Percentiles rank a stretch among this genome's conserved stretches.
These are phyloP conservation scores for Slavum lentiscoides DNA, from an alignment of 2,888 invertebrate species.

Conservation along the genomic window DNA sequence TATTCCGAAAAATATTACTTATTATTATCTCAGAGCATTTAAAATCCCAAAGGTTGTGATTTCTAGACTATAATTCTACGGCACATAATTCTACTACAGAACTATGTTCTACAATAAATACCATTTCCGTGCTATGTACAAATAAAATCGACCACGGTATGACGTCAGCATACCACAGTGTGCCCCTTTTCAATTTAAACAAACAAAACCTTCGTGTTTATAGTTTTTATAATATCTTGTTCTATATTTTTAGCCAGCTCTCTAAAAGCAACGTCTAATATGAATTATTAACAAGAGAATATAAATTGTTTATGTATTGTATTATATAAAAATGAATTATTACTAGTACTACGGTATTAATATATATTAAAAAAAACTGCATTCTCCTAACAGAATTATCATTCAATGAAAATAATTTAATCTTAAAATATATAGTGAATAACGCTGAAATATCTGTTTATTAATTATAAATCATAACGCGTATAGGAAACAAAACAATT, in stretches of 20 bases:
- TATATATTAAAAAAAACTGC: not conserved
- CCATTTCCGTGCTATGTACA: not conserved
- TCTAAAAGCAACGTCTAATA: not conserved
- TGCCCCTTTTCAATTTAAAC: constrained; percentile 10
- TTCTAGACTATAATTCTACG: not conserved
- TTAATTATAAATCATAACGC: too few relatives aligned
- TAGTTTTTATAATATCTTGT: constrained; percentile 7
- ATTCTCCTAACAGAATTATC: not conserved
- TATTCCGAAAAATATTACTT: too few relatives aligned
- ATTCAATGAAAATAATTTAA: not conserved
- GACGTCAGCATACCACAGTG: not conserved
- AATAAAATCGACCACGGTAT: not conserved
- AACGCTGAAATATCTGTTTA: too few relatives aligned
- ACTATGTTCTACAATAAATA: not conserved
- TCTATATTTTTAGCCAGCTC: constrained; percentile 1
- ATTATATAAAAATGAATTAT: constrained; percentile 5
- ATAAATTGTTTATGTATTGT: not conserved
- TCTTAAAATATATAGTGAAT: too few relatives aligned
- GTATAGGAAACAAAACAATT: too few relatives aligned
- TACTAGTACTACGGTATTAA: not conserved
- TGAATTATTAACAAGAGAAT: constrained; percentile 5
- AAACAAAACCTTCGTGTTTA: not conserved
- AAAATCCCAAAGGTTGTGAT: not conserved
- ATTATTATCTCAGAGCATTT: not conserved
- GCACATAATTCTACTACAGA: not conserved